Conservation (phyloP, 2,797 vertebrate genomes). For the Hoplostethus atlanticus region DNA sequence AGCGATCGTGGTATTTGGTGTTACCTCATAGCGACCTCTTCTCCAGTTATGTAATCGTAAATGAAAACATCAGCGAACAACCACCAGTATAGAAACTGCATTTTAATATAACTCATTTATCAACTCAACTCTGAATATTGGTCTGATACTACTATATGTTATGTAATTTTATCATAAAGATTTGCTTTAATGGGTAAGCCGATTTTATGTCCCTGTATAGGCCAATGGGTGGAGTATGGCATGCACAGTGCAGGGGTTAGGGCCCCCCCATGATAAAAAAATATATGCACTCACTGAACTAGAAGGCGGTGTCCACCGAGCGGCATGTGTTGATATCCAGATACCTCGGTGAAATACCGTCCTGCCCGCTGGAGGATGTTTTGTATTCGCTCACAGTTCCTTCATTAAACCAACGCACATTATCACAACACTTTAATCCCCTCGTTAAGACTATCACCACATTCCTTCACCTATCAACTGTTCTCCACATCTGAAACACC, state of each 20-base stretch:
- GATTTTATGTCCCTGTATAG: too few species aligned
- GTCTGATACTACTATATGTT: not conserved
- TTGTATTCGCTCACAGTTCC: not conserved
- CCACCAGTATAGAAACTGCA: slow-evolving; percentile 1
- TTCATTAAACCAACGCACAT: not conserved
- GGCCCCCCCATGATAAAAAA: too few species aligned
- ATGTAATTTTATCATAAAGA: not conserved
- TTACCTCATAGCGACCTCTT: slow-evolving; percentile 33
- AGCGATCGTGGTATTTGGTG: slow-evolving; percentile 57
- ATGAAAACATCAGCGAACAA: slow-evolving; percentile 29
- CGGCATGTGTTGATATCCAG: too few species aligned
- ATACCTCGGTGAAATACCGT: not conserved
- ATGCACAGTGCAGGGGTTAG: too few species aligned
- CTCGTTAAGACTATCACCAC: too few species aligned
- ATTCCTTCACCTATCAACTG: too few species aligned
- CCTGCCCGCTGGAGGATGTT: not conserved
- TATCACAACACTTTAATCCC: not conserved
- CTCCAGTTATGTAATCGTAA: slow-evolving; percentile 44
- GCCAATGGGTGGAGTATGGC: too few species aligned
- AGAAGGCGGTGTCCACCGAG: too few species aligned
- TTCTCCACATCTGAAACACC: too few species aligned
- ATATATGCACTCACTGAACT: too few species aligned
- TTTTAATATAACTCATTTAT: slow-evolving; percentile 6
- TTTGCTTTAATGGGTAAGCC: not conserved
- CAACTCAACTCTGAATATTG: not conserved